These are phyloP conservation scores for Drymodes brunneopygia DNA, from an alignment of 2,113 vertebrate species.

Conservation along the genomic window DNA sequence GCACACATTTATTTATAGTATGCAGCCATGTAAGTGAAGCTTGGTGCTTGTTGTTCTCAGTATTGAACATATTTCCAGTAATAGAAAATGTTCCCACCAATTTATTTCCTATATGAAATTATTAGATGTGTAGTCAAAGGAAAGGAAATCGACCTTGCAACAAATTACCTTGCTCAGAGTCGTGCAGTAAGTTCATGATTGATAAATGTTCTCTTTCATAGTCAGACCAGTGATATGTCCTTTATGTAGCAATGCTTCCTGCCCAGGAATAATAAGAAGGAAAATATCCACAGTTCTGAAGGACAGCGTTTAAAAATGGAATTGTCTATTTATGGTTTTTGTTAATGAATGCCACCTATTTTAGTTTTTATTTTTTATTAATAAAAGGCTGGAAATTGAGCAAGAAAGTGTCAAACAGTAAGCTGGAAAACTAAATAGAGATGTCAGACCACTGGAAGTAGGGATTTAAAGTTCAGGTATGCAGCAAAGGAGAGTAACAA, in stretches of 20 bases:
- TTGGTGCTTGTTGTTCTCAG: background rate
- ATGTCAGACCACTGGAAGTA: background rate
- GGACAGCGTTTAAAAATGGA: background rate
- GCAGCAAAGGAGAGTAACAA: background rate
- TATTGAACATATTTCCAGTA: background rate
- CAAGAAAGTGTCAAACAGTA: background rate
- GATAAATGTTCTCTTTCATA: background rate
- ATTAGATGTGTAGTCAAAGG: background rate
- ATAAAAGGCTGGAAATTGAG: background rate
- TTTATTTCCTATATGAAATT: background rate
- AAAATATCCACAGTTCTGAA: background rate
- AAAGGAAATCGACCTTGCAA: background rate
- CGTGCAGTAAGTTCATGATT: background rate
- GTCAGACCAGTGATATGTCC: background rate
- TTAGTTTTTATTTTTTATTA: background rate
- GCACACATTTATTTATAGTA: background rate
- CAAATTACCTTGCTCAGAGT: background rate
- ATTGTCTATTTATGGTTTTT: background rate
- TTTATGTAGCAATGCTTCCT: background rate
- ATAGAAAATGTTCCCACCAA: background rate
- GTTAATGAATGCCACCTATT: background rate
- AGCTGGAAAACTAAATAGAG: background rate
- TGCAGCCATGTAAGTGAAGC: fast-evolving
- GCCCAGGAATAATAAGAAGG: background rate
- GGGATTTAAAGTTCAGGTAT: background rate